Conservation (phyloP, 37 sponge, comb jelly and placozoan genomes). For the Halisarca cf. caerulea region DNA sequence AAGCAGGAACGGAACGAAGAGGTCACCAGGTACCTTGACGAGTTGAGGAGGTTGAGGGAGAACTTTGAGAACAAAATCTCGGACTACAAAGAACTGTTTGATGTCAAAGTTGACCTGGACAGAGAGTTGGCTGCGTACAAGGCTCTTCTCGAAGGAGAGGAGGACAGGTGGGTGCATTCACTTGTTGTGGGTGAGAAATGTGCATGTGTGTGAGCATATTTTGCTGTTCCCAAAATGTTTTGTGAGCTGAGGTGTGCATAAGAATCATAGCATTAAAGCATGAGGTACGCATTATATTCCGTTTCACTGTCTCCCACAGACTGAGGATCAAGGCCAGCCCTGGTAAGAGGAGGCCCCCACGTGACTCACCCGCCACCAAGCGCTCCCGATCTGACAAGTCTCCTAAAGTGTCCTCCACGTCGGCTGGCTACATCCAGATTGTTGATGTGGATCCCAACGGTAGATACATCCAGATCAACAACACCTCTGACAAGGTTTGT, state of each 20-base stretch:
- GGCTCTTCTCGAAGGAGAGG: constrained; percentile 86
- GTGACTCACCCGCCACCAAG: background rate
- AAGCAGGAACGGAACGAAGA: constrained; percentile 53
- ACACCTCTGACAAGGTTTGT: constrained; percentile 67
- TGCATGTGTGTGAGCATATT: no score
- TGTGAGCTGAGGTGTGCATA: no score
- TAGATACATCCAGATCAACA: constrained; percentile 66
- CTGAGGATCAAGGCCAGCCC: constrained; percentile 7
- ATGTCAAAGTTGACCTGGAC: constrained; percentile 80
- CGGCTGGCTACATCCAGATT: constrained; percentile 73
- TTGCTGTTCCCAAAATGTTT: no score
- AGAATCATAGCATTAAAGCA: no score
- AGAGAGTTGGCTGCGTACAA: constrained; percentile 88
- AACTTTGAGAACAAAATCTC: constrained; percentile 81
- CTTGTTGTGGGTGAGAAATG: background rate
- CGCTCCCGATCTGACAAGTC: background rate
- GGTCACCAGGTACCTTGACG: constrained; percentile 49
- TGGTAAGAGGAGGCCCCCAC: background rate
- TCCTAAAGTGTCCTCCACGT: constrained; percentile 34
- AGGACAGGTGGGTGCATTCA: constrained; percentile 64
- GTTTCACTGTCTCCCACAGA: background rate
- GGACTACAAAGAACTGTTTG: constrained; percentile 87
- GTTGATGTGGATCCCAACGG: constrained; percentile 70
- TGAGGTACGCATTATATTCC: no score
- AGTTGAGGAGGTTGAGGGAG: constrained; percentile 58